Conservation (phyloP, 2,113 vertebrate genomes). For the Microcebus murinus region DNA sequence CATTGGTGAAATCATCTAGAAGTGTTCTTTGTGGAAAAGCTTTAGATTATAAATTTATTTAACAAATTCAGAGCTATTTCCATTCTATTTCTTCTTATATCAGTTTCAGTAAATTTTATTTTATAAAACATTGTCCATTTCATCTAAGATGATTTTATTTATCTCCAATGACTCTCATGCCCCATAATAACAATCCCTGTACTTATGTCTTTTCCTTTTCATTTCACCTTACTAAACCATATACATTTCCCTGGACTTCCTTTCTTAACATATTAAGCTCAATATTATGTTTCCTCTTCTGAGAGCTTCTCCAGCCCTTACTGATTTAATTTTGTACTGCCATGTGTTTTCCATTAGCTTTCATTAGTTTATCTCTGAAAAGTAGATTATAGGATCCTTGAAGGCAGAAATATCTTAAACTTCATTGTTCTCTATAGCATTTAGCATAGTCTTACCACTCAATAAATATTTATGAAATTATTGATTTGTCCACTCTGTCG, state of each 20-base stretch:
- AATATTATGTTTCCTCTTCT: background rate
- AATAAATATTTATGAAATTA: conserved; percentile 34
- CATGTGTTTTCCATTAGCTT: background rate
- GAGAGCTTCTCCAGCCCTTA: background rate
- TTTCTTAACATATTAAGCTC: background rate
- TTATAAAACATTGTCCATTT: background rate
- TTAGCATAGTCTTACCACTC: background rate
- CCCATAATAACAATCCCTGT: background rate
- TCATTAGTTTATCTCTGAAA: conserved; percentile 49
- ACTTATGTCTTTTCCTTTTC: background rate
- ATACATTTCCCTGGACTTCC: background rate
- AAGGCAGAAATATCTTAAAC: conserved; percentile 5
- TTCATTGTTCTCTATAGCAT: conserved; percentile 8
- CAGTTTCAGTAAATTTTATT: background rate
- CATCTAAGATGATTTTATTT: background rate
- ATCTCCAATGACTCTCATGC: background rate
- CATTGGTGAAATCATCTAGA: background rate
- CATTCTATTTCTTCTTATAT: background rate
- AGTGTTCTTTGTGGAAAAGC: background rate
- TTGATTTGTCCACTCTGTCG: background rate
- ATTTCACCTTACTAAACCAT: background rate
- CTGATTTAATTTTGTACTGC: background rate
- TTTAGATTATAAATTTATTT: conserved; percentile 23
- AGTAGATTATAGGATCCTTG: background rate
- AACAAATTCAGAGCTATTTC: conserved; percentile 10